These are phyloP conservation scores for Sebastes trivittatus DNA, from an alignment of 2,797 vertebrate species.

Conservation along the genomic window DNA sequence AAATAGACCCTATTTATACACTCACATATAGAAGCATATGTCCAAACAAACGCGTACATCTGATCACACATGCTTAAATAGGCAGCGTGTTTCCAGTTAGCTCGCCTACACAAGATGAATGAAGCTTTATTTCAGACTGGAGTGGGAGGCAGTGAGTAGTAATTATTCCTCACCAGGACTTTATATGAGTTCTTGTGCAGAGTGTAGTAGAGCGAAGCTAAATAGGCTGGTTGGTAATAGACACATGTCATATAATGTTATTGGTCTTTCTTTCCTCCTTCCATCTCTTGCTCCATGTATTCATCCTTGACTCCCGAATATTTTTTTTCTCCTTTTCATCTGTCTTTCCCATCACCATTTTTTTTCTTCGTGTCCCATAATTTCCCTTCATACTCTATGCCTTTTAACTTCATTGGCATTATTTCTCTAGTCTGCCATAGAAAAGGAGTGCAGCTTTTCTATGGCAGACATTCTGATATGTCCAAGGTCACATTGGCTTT, in stretches of 20 bases:
- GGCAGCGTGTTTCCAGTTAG: not conserved
- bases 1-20: not conserved
- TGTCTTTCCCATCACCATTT: not conserved
- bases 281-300: not conserved
- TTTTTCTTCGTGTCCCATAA: not conserved
- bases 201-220: not conserved
- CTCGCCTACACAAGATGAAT: conserved; percentile 21
- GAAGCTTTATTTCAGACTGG: conserved; percentile 25
- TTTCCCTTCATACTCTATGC: not conserved
- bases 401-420: not conserved
- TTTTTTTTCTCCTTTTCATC: not conserved
- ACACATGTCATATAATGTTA: not conserved
- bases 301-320: not conserved
- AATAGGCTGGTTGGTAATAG: not conserved
- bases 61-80: conserved; percentile 8
- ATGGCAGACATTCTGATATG: not conserved
- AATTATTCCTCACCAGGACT: conserved; percentile 17
- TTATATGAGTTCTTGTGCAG: conserved; percentile 2
- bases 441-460: not conserved
- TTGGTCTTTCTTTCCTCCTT: not conserved
- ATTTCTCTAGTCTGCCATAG: not conserved
- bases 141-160: conserved; percentile 34
- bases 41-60: not conserved
- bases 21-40: not conserved
- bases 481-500: not conserved